phyloP scores from a whole-genome alignment of 2,888 invertebrate genomes.

The Yponomeuta plumbellus region DNA sequence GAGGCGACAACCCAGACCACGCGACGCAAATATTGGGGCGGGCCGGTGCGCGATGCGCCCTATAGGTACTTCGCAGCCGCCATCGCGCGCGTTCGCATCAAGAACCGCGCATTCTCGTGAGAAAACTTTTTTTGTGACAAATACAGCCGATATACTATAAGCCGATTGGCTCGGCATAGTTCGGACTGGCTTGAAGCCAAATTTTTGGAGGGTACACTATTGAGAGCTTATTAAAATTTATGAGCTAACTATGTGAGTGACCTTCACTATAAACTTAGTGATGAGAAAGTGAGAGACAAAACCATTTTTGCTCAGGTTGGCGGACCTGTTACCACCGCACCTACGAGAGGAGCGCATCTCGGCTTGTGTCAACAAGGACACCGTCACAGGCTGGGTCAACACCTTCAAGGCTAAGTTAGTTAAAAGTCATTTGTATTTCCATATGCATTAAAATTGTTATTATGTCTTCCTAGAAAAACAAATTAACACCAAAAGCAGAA shows the following conservation, averaged over 20 bases:
- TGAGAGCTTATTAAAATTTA: too few relatives aligned
- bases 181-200: too few relatives aligned
- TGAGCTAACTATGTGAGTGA: too few relatives aligned
- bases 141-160: too few relatives aligned
- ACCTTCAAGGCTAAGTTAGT: conserved; percentile 80
- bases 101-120: not conserved
- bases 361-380: conserved; percentile 68
- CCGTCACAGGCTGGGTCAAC: conserved; percentile 89
- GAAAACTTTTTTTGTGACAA: not conserved
- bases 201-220: too few relatives aligned
- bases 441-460: too few relatives aligned
- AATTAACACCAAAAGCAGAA: too few relatives aligned
- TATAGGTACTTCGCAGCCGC: conserved; percentile 82
- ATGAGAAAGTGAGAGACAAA: too few relatives aligned
- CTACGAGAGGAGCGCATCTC: conserved; percentile 82
- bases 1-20: conserved; percentile 45
- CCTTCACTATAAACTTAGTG: too few relatives aligned
- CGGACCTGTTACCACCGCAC: conserved; percentile 83
- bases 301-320: conserved; percentile 50
- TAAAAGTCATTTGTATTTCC: not conserved
- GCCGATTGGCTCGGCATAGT: too few relatives aligned
- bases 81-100: conserved; percentile 80
- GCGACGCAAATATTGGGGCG: conserved; percentile 42
- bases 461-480: too few relatives aligned
- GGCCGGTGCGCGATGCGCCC: conserved; percentile 40